Evolutionary conservation across 2,797 vertebrate genomes (phyloP), one percentile per base, ranked within the genome.

Genomic region (Labeo calbasu): DNA sequence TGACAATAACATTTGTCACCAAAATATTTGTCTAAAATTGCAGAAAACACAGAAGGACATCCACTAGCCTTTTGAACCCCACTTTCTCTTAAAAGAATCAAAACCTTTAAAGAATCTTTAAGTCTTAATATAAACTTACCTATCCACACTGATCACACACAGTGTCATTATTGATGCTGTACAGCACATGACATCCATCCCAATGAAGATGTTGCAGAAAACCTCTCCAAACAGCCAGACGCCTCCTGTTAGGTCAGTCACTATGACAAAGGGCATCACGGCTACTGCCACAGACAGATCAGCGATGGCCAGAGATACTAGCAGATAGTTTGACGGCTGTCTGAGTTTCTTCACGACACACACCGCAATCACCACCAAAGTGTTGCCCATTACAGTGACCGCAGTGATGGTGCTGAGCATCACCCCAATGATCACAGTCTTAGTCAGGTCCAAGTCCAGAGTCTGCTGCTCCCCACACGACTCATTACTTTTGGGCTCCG

Each of bases 101-200:
- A 17, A 25, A 14, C 9, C 10, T 70, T 70, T 25, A 28, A n/a
- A 15, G 21, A 71, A 46, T 32, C 5, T 36, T 36, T 5, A 55
- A 43, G 53, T 46, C 13, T 75, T 61, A 51, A 40, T 9, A 82
- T 23, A 5, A 86, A 43, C 94, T 92, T 80, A 96, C 95, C 95
- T 93, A 80, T 96, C 95, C 72, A 96, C 95, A 91, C 95, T 96
- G 92, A 96, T 96, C 86, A 96, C 95, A 68, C 95, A 96, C 85
- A 96, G 90, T 77, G 95, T 96, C 95, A 96, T 95, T 87, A 96
- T 96, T 23, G 95, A 96, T 70, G 95, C 95, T 5, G 95, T 96
- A 91, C 95, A 96, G 90, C 95, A 96, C 95, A 96, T 95, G 81
- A 96, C 95, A 92, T 96, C 95, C 95, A 96, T 96, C 53, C 92